Base-by-base conservation (phyloP, 2,888 invertebrate genomes). In the Hydropsyche betteni region DNA sequence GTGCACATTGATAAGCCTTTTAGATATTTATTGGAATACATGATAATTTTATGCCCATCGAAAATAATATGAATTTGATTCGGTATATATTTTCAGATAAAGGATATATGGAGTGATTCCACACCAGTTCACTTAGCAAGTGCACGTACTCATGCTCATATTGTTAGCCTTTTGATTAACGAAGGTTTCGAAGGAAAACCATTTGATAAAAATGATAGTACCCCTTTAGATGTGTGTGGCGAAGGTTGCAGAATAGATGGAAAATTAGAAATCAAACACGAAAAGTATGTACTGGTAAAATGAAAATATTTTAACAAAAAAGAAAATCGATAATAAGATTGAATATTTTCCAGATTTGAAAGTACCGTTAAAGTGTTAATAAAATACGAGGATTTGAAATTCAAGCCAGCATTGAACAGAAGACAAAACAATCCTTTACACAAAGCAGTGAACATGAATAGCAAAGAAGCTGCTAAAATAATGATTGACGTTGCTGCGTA, bases 121-220 rank as follows among this genome's bases (percentile, higher is more conserved):
- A 90, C 90, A 0, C 88, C 91, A 0, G 85, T 91, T 0, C 91
- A 91, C 80, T 86, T 90, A 6, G 90, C 91, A 0, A 85, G 88
- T 14, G 85, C 88, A 1, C 86, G 88, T 76, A 87, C 87, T 0
- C 84, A 88, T 34, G 81, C 82, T 0, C 86, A 87, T 68, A 88
- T 89, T 81, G 87, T 88, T 0, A 81, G 86, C 0, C 82, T 87
- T 0, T 84, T 91, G 0, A 81, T 90, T 12, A 85, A 86, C 0
- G 86, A 87, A 10, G 88, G 88, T 0, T 88, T 88, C 0, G 84
- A 88, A 69, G 84, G 87, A 0, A 85, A 86, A 77, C 81, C 85
- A 8, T 80, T 81, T 1, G 89, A 89, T 75, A 80, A 82, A 24
- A 80, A 83, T 52, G 88, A 87, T 0, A 81, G 87, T 51, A 87